These are phyloP conservation scores for Drosophila yooni DNA, from an alignment of 2,888 invertebrate species.

Conservation along the genomic window DNA sequence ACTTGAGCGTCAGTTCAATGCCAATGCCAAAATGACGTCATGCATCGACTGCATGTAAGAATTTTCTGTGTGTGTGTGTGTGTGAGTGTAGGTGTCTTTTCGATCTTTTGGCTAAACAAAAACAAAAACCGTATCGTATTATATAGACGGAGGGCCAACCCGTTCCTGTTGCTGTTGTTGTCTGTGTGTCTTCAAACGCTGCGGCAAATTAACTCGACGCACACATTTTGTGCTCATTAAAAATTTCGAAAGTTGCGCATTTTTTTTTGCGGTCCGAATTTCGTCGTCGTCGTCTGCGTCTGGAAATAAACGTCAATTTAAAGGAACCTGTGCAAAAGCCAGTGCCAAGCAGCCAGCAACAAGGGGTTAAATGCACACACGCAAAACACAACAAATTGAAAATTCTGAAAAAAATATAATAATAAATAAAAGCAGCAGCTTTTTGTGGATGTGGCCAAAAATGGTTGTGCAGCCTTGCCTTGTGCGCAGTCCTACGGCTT, in stretches of 20 bases:
- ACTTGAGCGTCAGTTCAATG: slow-evolving; percentile 63
- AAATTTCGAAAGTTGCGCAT: slow-evolving; percentile 71
- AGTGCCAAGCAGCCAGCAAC: slow-evolving; percentile 4
- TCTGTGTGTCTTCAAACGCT: slow-evolving; percentile 59
- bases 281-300: slow-evolving; percentile 27
- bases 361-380: slow-evolving; percentile 12
- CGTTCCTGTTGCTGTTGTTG: slow-evolving; percentile 38
- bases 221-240: slow-evolving; percentile 69
- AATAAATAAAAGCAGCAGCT: slow-evolving; percentile 4
- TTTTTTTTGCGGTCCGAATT: slow-evolving; percentile 1
- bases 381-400: slow-evolving; percentile 44
- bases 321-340: slow-evolving; percentile 43
- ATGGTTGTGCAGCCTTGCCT: slow-evolving; percentile 75
- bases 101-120: slow-evolving; percentile 22
- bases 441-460: slow-evolving; percentile 67
- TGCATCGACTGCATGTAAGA: slow-evolving; percentile 9
- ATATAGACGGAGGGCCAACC: slow-evolving; percentile 8
- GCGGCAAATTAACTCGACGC: slow-evolving; percentile 69
- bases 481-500: slow-evolving; percentile 69
- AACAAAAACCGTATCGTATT: slow-evolving; percentile 35
- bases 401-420: slow-evolving; percentile 30
- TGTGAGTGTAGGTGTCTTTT: slow-evolving; percentile 64
- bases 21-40: slow-evolving; percentile 63
- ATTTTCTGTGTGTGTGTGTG: slow-evolving; percentile 12
- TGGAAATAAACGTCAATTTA: slow-evolving; percentile 75